Conservation (phyloP, 2,113 vertebrate genomes). For the Limnothrissa miodon region DNA sequence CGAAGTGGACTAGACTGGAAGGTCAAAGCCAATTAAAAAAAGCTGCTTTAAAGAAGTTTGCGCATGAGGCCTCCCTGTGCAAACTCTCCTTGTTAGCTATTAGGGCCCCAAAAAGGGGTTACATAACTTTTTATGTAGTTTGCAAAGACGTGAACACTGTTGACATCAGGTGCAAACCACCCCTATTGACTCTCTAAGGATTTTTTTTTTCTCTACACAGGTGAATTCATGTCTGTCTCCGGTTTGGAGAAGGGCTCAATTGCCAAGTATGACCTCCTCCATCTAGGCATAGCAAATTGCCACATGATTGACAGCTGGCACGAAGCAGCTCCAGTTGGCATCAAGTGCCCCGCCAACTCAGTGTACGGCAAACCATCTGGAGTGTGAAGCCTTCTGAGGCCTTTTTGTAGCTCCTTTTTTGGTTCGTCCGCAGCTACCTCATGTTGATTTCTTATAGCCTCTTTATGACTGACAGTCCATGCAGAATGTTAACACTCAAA, state of each 20-base stretch:
- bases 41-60: background rate
- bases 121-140: background rate
- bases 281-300: conserved; percentile 3
- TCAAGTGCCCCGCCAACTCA: background rate
- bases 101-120: background rate
- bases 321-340: conserved; percentile 20
- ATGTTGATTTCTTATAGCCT: background rate
- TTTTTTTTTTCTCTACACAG: background rate
- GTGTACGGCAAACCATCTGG: conserved; percentile 44
- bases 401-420: conserved; percentile 16
- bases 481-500: background rate
- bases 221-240: background rate
- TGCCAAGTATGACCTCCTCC: background rate
- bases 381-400: conserved; percentile 42
- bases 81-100: background rate
- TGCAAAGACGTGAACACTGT: background rate
- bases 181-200: background rate
- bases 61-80: background rate
- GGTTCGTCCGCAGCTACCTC: background rate
- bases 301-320: conserved; percentile 33
- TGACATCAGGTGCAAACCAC: background rate
- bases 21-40: background rate
- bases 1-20: background rate
- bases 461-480: conserved; percentile 7
- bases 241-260: background rate